phyloP scores from a whole-genome alignment of 2,113 vertebrate genomes.

The Oreocharis arfaki region DNA sequence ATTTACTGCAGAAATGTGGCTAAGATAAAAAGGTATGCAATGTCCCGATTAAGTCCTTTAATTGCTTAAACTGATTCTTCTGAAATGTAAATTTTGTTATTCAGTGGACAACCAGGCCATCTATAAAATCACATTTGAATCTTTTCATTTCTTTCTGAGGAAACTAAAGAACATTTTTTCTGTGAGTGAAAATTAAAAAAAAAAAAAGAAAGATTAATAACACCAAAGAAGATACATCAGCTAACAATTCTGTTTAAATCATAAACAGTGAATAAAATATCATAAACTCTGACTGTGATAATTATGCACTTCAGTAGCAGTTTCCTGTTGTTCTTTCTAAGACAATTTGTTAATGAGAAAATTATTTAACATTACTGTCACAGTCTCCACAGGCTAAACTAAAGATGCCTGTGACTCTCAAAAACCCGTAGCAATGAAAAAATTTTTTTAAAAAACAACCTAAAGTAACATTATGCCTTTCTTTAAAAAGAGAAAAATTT shows the following conservation, averaged over 20 bases:
- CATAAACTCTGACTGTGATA: not conserved
- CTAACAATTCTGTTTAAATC: not conserved
- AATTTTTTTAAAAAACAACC: too few relatives aligned
- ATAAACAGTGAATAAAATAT: not conserved
- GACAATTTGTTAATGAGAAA: not conserved
- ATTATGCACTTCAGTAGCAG: not conserved
- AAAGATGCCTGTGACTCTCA: not conserved
- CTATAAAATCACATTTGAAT: not conserved
- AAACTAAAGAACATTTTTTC: not conserved
- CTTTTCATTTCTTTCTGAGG: not conserved
- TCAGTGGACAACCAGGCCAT: not conserved
- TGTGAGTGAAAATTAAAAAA: not conserved
- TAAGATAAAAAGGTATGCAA: not conserved
- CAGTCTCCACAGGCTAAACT: not conserved
- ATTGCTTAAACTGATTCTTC: not conserved
- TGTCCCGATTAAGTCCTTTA: not conserved
- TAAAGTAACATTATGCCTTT: not conserved
- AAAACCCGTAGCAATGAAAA: not conserved
- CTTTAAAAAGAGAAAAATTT: not conserved
- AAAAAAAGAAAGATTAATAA: not conserved
- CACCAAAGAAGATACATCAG: not conserved
- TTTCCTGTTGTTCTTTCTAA: not conserved
- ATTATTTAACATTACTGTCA: not conserved
- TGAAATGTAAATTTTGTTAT: not conserved
- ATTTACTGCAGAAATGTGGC: not conserved